Conservation (phyloP, 2,113 vertebrate species). For the Etia nguti region DNA sequence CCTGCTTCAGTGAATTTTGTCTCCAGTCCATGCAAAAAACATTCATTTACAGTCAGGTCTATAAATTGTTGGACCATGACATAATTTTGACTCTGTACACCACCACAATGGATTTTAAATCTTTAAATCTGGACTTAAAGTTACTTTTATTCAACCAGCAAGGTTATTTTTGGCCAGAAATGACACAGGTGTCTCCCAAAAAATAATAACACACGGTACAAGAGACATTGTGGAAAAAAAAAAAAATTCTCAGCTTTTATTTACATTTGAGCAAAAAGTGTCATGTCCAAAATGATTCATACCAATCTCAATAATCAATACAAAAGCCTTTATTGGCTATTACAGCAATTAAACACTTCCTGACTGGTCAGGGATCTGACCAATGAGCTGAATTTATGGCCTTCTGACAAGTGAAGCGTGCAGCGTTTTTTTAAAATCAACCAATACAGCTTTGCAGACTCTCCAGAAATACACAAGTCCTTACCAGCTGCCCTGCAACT, state of each 20-base stretch:
- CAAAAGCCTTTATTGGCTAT: too few species aligned
- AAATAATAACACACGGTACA: neutral
- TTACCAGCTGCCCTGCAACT: too few species aligned
- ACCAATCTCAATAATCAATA: too few species aligned
- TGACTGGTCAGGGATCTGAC: too few species aligned
- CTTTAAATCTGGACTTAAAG: neutral
- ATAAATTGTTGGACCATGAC: neutral
- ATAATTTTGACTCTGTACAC: neutral
- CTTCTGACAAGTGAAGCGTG: too few species aligned
- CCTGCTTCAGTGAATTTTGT: neutral
- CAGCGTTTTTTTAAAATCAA: too few species aligned
- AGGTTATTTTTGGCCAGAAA: neutral
- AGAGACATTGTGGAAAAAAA: neutral
- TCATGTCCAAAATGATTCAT: neutral
- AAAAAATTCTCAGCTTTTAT: neutral
- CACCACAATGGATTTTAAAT: neutral
- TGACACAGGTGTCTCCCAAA: neutral
- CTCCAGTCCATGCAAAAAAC: neutral
- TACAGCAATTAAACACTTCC: too few species aligned
- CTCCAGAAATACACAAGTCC: too few species aligned
- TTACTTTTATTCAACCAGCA: neutral
- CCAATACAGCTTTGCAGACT: too few species aligned
- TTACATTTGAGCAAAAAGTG: neutral
- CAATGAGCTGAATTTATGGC: too few species aligned
- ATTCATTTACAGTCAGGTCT: neutral